phyloP scores from a whole-genome alignment of 1,140 invertebrate species.

The Penaeus indicus region DNA sequence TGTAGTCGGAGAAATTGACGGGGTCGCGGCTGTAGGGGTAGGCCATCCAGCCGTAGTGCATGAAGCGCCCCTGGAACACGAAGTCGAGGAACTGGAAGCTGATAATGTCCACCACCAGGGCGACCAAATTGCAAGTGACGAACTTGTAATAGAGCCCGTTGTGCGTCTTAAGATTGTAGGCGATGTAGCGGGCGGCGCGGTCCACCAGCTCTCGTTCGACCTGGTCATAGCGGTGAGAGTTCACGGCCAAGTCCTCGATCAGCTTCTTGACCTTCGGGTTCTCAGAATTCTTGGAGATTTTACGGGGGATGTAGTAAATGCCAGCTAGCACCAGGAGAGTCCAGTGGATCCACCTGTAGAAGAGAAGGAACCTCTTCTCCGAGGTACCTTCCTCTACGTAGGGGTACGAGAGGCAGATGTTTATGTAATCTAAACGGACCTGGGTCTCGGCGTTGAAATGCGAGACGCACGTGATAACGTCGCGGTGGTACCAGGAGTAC shows the following conservation, averaged over 20 bases:
- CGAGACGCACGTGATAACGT: constrained; percentile 59
- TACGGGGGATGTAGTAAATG: constrained; percentile 61
- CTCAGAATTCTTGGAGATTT: constrained; percentile 61
- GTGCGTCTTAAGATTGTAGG: constrained; percentile 57
- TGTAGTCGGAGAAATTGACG: constrained; percentile 62
- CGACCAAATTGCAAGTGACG: constrained; percentile 57
- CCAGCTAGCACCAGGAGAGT: constrained; percentile 60
- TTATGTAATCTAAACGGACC: constrained; percentile 59
- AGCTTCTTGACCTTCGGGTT: constrained; percentile 61
- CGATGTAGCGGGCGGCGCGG: constrained; percentile 56
- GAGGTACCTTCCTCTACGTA: constrained; percentile 48
- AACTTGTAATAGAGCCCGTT: constrained; percentile 63
- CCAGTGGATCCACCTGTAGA: constrained; percentile 64
- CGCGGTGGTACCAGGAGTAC: constrained; percentile 62
- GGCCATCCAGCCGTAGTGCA: constrained; percentile 57
- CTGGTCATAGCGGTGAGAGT: constrained; percentile 58
- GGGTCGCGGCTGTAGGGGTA: constrained; percentile 62
- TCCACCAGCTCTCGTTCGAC: constrained; percentile 58
- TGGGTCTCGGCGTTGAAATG: constrained; percentile 62
- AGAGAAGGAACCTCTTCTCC: constrained; percentile 53
- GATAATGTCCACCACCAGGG: constrained; percentile 60
- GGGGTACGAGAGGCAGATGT: constrained; percentile 62
- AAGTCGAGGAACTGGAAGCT: constrained; percentile 65
- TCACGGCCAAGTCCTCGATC: constrained; percentile 55
- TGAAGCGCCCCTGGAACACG: constrained; percentile 61